Evolutionary conservation across 2,888 invertebrate species (phyloP).

Genomic region (Drosophila suboccidentalis): DNA sequence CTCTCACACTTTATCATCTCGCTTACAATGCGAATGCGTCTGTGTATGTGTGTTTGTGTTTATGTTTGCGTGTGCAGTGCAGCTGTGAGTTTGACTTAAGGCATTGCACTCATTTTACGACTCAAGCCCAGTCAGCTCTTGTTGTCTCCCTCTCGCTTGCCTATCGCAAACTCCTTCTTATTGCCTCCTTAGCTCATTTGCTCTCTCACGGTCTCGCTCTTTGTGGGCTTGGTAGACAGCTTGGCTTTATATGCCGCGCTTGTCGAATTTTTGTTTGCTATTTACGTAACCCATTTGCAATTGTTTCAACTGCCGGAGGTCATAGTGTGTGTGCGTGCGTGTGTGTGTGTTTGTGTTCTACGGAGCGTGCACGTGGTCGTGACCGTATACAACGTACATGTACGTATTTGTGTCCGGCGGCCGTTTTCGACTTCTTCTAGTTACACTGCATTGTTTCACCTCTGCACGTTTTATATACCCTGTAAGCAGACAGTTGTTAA

Average conservation of each 20-base stretch:
- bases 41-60: neutral
- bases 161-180: neutral
- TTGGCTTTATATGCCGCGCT: slow-evolving; percentile 39
- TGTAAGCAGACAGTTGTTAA: neutral
- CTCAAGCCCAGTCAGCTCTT: slow-evolving; percentile 7
- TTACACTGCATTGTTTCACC: slow-evolving; percentile 27
- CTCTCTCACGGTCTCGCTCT: neutral
- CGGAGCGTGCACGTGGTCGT: slow-evolving; percentile 42
- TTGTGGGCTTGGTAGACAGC: slow-evolving; percentile 11
- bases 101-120: slow-evolving; percentile 49
- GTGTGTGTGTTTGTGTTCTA: slow-evolving; percentile 46
- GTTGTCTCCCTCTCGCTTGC: slow-evolving; percentile 5
- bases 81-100: slow-evolving; percentile 27
- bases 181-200: neutral
- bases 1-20: neutral
- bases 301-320: slow-evolving; percentile 64
- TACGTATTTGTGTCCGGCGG: slow-evolving; percentile 23
- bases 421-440: slow-evolving; percentile 36
- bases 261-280: slow-evolving; percentile 43
- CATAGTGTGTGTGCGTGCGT: slow-evolving; percentile 29
- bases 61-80: slow-evolving; percentile 7
- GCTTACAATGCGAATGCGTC: neutral
- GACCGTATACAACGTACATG: slow-evolving; percentile 8
- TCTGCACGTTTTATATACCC: slow-evolving; percentile 47
- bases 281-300: slow-evolving; percentile 65